These are phyloP conservation scores for Micrasema minimum DNA, from an alignment of 1,140 invertebrate genomes.

Conservation along the genomic window DNA sequence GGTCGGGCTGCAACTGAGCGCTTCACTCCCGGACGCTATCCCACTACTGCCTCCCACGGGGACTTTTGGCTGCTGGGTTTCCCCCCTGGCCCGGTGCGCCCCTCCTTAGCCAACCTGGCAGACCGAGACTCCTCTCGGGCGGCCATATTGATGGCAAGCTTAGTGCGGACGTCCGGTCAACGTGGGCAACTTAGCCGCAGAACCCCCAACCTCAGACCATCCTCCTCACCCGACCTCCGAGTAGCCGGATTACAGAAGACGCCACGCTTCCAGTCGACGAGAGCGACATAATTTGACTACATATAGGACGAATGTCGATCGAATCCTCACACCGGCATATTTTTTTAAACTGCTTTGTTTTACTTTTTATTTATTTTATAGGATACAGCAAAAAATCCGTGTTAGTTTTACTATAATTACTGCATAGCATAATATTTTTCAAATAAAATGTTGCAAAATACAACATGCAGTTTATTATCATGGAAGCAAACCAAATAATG, in stretches of 20 bases:
- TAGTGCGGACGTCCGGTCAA: constrained; percentile 88
- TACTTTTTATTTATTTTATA: too few species aligned
- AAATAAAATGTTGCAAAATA: too few species aligned
- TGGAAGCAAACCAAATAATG: too few species aligned
- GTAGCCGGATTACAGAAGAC: constrained; percentile 94
- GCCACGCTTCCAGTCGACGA: constrained; percentile 84
- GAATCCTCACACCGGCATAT: too few species aligned
- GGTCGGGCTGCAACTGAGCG: constrained; percentile 82
- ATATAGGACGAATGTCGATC: too few species aligned
- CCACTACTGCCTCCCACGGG: constrained; percentile 96
- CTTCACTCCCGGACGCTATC: constrained; percentile 95
- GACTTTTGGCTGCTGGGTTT: constrained; percentile 97
- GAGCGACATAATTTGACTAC: not conserved
- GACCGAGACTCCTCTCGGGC: constrained; percentile 80
- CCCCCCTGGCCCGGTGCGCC: constrained; percentile 96
- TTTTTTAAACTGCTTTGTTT: too few species aligned
- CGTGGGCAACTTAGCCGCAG: constrained; percentile 76
- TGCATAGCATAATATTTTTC: too few species aligned
- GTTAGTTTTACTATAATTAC: too few species aligned
- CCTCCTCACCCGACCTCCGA: constrained; percentile 85
- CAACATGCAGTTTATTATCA: too few species aligned
- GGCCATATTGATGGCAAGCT: constrained; percentile 94
- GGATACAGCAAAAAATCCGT: too few species aligned
- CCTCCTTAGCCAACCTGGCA: constrained; percentile 94
- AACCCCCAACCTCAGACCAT: constrained; percentile 87